Conservation (phyloP, 2,797 vertebrate species). For the Sebastes nivosus region DNA sequence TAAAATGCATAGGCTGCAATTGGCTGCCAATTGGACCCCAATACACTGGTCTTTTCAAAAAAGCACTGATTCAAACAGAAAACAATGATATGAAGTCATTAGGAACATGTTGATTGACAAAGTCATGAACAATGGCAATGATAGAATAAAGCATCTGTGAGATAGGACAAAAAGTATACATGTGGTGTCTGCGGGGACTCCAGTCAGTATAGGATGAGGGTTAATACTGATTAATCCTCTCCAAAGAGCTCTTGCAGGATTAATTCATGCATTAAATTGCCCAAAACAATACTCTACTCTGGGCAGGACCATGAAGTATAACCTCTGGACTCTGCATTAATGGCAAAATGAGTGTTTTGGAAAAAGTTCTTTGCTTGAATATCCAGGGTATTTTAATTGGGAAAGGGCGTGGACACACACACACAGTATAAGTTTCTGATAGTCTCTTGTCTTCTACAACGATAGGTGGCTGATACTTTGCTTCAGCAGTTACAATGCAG, state of each 20-base stretch:
- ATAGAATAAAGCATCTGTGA: not conserved
- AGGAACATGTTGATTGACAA: no score
- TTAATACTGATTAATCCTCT: constrained; percentile 42
- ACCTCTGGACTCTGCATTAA: constrained; percentile 12
- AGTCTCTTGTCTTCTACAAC: not conserved
- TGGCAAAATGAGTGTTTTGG: constrained; percentile 12
- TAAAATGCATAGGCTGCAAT: no score
- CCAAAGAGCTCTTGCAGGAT: constrained; percentile 42
- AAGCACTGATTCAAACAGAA: no score
- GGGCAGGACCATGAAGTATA: constrained; percentile 12
- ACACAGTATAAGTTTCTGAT: not conserved
- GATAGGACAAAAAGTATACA: no score
- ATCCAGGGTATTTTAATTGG: not conserved
- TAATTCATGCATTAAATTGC: constrained; percentile 45
- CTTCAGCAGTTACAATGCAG: not conserved
- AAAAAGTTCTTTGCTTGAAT: not conserved
- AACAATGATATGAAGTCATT: no score
- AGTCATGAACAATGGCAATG: no score
- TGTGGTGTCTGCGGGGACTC: no score
- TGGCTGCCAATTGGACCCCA: no score
- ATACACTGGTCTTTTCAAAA: no score
- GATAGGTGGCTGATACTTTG: not conserved
- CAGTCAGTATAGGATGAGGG: not conserved
- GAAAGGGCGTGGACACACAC: constrained; percentile 29
- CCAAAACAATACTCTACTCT: constrained; percentile 29